Conservation (phyloP, 2,797 vertebrate genomes). For the Pitangus sulphuratus region DNA sequence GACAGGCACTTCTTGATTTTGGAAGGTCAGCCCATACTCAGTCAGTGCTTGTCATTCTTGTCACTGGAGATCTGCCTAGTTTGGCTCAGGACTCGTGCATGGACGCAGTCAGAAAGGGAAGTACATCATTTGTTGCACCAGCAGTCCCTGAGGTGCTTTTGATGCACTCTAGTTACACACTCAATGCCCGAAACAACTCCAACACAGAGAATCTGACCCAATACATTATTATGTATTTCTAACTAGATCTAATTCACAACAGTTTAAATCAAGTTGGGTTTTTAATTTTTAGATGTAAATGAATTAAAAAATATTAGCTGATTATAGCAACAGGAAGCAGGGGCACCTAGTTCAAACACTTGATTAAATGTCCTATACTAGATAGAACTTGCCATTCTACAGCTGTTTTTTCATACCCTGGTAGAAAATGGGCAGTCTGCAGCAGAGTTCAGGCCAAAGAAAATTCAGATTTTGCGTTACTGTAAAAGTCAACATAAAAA, state of each 20-base stretch:
- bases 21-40: background rate
- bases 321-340: background rate
- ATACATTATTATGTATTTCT: background rate
- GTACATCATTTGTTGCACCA: rapidly evolving
- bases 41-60: background rate
- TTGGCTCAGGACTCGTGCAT: background rate
- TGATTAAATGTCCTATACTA: background rate
- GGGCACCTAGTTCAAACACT: background rate
- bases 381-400: rapidly evolving
- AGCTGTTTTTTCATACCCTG: background rate
- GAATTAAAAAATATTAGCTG: background rate
- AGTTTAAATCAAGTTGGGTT: background rate
- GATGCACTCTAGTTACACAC: rapidly evolving
- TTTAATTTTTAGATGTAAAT: background rate
- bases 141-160: background rate
- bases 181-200: background rate
- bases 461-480: background rate
- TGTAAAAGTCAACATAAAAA: background rate
- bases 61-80: background rate
- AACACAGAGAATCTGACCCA: background rate
- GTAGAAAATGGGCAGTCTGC: background rate
- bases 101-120: background rate
- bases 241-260: background rate
- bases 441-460: background rate
- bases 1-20: background rate